These are phyloP conservation scores for Thinocorus orbignyianus DNA, from an alignment of 2,113 vertebrate genomes.

Conservation along the genomic window DNA sequence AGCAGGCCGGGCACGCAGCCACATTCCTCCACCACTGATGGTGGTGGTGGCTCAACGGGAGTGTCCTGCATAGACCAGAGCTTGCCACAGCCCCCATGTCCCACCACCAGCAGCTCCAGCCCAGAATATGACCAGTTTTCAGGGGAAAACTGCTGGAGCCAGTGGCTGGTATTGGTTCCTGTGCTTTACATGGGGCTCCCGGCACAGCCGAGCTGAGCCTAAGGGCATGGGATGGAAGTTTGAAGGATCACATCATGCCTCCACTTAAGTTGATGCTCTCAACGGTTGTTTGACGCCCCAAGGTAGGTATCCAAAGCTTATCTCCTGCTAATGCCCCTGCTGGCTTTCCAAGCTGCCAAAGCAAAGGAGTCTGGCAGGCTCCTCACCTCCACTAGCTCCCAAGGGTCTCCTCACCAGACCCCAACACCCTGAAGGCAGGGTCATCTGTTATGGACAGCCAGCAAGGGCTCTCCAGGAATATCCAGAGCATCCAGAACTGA, in stretches of 20 bases:
- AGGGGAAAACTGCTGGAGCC: background rate
- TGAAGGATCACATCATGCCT: background rate
- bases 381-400: background rate
- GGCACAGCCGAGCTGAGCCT: background rate
- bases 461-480: background rate
- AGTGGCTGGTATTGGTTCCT: background rate
- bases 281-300: background rate
- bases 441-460: background rate
- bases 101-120: background rate
- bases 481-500: background rate
- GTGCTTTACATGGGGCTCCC: background rate
- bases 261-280: rapidly evolving
- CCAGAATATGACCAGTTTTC: background rate
- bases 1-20: background rate
- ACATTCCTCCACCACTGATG: background rate
- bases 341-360: background rate
- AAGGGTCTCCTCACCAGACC: background rate
- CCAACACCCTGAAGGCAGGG: background rate
- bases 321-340: background rate
- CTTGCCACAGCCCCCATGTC: background rate
- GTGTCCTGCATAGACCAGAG: background rate
- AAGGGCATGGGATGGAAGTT: background rate
- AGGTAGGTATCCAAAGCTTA: background rate
- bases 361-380: rapidly evolving
- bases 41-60: background rate